Evolutionary conservation across 2,797 vertebrate species (phyloP).

Genomic region (Sebastes itinus): DNA sequence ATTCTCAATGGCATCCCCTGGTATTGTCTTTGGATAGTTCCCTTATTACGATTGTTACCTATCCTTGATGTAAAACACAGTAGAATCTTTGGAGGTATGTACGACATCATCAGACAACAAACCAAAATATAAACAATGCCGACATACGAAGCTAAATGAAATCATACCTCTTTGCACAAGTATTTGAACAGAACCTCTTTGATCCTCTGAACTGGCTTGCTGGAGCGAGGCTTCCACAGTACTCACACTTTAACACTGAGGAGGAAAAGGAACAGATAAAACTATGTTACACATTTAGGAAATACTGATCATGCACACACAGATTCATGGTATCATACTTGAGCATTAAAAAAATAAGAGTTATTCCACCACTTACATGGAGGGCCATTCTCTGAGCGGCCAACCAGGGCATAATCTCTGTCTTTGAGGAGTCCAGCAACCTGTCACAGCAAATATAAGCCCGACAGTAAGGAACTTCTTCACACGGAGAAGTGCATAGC

Average conservation of each 20-base stretch:
- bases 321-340: neutral
- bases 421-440: slow-evolving; percentile 85
- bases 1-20: too few relatives aligned
- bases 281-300: neutral
- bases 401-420: slow-evolving; percentile 77
- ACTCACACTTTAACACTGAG: slow-evolving; percentile 93
- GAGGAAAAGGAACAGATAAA: neutral
- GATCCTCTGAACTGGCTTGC: slow-evolving; percentile 94
- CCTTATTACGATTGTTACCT: neutral
- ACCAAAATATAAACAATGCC: neutral
- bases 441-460: slow-evolving; percentile 60
- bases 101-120: neutral
- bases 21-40: neutral
- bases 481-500: neutral
- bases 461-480: neutral
- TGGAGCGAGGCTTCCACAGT: slow-evolving; percentile 93
- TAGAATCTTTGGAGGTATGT: neutral
- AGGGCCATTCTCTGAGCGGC: slow-evolving; percentile 72
- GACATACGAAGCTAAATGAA: neutral
- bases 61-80: neutral
- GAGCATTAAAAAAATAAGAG: neutral
- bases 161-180: slow-evolving; percentile 94
- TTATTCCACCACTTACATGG: slow-evolving; percentile 63
- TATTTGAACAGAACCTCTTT: slow-evolving; percentile 97
- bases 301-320: neutral